phyloP scores from a whole-genome alignment of 1,140 invertebrate genomes.

The Leptinotarsa defecta region DNA sequence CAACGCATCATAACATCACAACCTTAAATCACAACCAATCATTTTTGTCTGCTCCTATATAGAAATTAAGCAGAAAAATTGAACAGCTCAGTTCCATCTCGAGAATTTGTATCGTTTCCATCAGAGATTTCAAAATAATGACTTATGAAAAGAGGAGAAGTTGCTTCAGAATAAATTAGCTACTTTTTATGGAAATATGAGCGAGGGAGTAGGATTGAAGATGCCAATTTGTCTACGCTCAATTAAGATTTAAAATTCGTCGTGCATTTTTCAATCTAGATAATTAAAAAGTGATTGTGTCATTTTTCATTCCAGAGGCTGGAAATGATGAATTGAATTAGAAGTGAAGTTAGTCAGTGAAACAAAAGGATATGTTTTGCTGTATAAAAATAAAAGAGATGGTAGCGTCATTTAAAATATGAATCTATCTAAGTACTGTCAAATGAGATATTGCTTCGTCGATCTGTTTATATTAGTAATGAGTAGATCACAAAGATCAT shows the following conservation, averaged over 20 bases:
- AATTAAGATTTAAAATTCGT: slow-evolving; percentile 16
- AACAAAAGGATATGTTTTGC: too few species aligned
- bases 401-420: too few species aligned
- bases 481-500: too few species aligned
- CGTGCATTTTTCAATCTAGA: slow-evolving; percentile 27
- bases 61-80: not conserved
- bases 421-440: too few species aligned
- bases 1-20: too few species aligned
- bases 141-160: slow-evolving; percentile 24
- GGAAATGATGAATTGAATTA: not conserved
- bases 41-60: too few species aligned
- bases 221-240: slow-evolving; percentile 30
- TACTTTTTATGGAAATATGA: slow-evolving; percentile 30
- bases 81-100: not conserved
- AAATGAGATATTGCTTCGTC: too few species aligned
- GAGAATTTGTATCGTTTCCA: slow-evolving; percentile 19
- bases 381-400: too few species aligned
- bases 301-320: slow-evolving; percentile 18
- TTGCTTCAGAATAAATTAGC: slow-evolving; percentile 28
- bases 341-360: not conserved
- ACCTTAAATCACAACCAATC: too few species aligned
- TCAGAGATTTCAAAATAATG: slow-evolving; percentile 24
- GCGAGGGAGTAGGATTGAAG: slow-evolving; percentile 27
- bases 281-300: slow-evolving; percentile 28
- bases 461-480: too few species aligned